A percentile compares a stretch with the other conserved stretches of the same genome.
Evolutionary conservation across 2,888 invertebrate genomes (phyloP).

Genomic region (Pocota personata): DNA sequence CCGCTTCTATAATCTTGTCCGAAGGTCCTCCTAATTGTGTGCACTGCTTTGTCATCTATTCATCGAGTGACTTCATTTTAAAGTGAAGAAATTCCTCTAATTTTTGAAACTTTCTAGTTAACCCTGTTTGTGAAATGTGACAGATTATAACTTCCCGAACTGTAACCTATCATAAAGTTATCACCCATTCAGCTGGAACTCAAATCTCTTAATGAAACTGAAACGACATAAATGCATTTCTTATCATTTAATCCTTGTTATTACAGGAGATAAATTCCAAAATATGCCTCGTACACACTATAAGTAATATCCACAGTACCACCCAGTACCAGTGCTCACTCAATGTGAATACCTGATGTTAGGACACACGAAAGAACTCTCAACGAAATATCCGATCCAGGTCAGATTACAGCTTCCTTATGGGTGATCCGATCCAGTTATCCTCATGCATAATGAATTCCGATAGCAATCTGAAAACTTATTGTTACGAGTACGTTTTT

Average conservation of each 20-base stretch:
- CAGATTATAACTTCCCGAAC: not conserved
- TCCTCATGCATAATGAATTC: conserved; percentile 65
- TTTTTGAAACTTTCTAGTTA: not conserved
- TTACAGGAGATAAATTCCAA: not conserved
- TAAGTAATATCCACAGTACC: not conserved
- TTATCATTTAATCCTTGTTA: conserved; percentile 31
- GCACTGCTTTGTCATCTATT: too few species aligned
- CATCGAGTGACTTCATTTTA: too few species aligned
- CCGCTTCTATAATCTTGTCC: too few species aligned
- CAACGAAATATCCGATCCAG: conserved; percentile 29
- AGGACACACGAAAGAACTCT: conserved; percentile 17
- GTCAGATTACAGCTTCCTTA: conserved; percentile 52
- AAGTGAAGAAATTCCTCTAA: too few species aligned
- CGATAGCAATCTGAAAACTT: conserved; percentile 20
- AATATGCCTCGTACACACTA: not conserved
- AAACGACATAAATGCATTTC: not conserved
- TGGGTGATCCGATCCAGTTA: conserved; percentile 54
- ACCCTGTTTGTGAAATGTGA: not conserved
- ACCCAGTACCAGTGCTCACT: not conserved
- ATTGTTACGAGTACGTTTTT: conserved; percentile 48
- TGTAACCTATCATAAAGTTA: conserved; percentile 6
- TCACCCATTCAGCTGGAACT: not conserved
- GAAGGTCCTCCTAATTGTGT: too few species aligned
- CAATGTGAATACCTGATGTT: not conserved
- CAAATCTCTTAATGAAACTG: conserved; percentile 12